Base-by-base conservation (phyloP, 2,888 invertebrate species). In the Microchrysa polita region DNA sequence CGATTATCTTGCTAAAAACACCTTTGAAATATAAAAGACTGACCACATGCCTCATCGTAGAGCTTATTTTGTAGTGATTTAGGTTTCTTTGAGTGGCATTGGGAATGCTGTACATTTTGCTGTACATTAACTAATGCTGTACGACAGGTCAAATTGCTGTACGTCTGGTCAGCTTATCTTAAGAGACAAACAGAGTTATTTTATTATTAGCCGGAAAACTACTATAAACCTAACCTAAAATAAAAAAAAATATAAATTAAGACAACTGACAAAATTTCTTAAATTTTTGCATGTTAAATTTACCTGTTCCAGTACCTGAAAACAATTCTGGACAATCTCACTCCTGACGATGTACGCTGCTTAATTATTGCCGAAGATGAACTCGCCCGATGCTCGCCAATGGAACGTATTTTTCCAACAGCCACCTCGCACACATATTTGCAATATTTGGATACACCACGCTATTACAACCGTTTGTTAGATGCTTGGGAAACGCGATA, bases 401-500 rank as follows among this genome's bases (percentile, higher is more conserved):
- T 97, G 83, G 91, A 94, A 83, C 89, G 94, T 34, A 91, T 97
- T 77, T 97, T 97, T 83, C 98, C 97, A 0, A 92, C 93, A 0
- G 80, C 86, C 0, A 85, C 88, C 52, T 90, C 94, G 0, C 88
- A 93, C 84, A 88, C 88, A 76, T 98, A 96, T 85, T 88, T 96
- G 74, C 87, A 89, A 72, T 97, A 89, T 84, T 91, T 97, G 80
- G 92, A 95, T 77, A 89, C 90, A 1, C 91, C 93, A 0, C 87
- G 96, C 14, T 98, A 98, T 86, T 96, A 97, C 83, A 97, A 97
- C 84, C 88, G 95, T 75, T 87, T 98, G 76, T 88, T 97, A 80
- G 95, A 97, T 83, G 95, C 96, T 5, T 98, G 97, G 97, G 95
- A 97, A 84, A 84, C 88, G 23, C 89, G 90, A 77, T 96, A 94